Conservation (phyloP, 2,797 vertebrate species). For the Sebastes steindachneri region DNA sequence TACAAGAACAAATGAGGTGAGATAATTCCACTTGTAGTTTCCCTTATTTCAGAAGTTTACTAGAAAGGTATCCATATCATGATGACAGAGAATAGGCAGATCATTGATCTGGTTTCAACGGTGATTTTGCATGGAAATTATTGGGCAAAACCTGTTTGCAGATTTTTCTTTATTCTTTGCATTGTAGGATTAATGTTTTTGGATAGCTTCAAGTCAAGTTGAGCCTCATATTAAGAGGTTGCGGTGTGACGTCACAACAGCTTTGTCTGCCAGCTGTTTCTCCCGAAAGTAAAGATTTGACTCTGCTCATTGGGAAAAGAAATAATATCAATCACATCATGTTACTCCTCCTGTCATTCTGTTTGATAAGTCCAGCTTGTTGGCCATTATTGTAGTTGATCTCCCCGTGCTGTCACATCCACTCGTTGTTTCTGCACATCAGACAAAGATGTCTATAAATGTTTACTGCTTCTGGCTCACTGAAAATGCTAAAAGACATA, state of each 20-base stretch:
- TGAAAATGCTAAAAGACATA: constrained; percentile 27
- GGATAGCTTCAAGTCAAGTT: not conserved
- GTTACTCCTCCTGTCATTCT: not conserved
- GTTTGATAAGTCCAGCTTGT: not conserved
- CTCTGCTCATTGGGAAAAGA: not conserved
- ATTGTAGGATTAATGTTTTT: not conserved
- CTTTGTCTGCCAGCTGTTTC: not conserved
- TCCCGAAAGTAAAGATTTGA: not conserved
- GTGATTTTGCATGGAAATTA: not conserved
- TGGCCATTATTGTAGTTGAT: not conserved
- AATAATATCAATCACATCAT: not conserved
- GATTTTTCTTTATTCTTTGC: not conserved
- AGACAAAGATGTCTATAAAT: constrained; percentile 28
- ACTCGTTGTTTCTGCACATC: not conserved
- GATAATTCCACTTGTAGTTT: not conserved
- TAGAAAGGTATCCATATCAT: not conserved
- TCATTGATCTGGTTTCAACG: not conserved
- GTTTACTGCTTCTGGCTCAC: not conserved
- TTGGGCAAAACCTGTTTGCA: not conserved
- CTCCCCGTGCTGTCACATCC: not conserved
- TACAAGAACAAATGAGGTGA: not conserved
- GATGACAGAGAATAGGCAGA: not conserved
- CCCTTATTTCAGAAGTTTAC: not conserved
- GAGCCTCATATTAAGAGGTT: not conserved
- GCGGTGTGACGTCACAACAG: not conserved